Evolutionary conservation across 2,113 vertebrate genomes (phyloP), one percentile per base, ranked within the genome.

Genomic region (Apistogramma diplotaenia): DNA sequence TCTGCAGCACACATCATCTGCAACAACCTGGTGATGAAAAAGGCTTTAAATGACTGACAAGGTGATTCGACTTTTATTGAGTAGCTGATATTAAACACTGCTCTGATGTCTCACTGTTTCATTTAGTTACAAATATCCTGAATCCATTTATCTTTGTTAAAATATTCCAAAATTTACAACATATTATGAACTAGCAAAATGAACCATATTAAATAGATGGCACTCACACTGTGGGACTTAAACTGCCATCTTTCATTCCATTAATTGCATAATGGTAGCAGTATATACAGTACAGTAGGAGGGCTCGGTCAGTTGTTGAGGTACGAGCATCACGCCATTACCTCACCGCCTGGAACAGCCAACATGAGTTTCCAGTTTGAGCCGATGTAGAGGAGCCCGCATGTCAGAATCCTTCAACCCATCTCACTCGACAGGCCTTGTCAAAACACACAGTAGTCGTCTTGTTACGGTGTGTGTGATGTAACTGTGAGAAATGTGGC

Each of bases 401-500:
- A 23, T 46, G 40, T 29, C 60, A 33, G 57, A 72, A 71, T 21
- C n/a, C n/a, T 81, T 6, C 71, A 67, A 71, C 54, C 53, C 31
- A 29, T 75, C 54, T 84, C 43, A n/a, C 46, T 61, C 51, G 67
- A 70, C 61, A 21, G 1, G 57, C 6, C 56, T 3, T 25, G 54
- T 60, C 29, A 65, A 57, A 58, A 61, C 51, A 70, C 51, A 61
- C 18, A 74, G 25, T 18, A 54, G 12, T 23, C 6, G 7, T 55
- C 51, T 70, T 55, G 58, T 65, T 73, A 37, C 51, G 16, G 11
- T 31, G 60, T 15, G n/a, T 2, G 8, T 88, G 79, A 87, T 82
- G 82, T 76, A 82, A 87, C 31, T 18, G 25, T 51, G 56, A 75
- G 82, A 82, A 76, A 86, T 79, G 65, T 61, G 56, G 77, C 81